Conservation (phyloP, 2,888 invertebrate species). For the Clivina fossor region DNA sequence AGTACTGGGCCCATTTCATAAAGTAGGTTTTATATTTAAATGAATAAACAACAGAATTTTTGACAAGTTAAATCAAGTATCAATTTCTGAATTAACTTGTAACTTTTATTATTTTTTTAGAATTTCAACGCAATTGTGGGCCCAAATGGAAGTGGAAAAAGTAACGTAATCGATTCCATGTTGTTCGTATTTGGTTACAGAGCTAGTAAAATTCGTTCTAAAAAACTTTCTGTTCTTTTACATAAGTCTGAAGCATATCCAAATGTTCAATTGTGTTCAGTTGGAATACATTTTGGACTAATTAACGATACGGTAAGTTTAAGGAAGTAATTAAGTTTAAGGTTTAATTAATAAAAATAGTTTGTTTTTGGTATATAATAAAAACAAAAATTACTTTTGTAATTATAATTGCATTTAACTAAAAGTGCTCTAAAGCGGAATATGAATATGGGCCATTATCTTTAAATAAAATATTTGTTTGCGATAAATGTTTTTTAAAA, state of each 20-base stretch:
- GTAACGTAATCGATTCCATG: constrained; percentile 99
- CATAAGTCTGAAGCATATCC: constrained; percentile 85
- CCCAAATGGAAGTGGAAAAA: constrained; percentile 98
- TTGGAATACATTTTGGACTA: constrained; percentile 84
- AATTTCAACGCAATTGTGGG: constrained; percentile 96
- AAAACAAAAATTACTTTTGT: no score
- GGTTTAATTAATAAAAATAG: no score
- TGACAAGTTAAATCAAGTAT: constrained; percentile 15
- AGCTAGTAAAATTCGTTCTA: constrained; percentile 92
- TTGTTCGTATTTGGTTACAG: constrained; percentile 98
- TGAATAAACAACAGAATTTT: neutral
- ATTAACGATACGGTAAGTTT: constrained; percentile 76
- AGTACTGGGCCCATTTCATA: constrained; percentile 91
- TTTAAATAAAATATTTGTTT: constrained; percentile 19
- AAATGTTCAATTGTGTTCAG: constrained; percentile 77
- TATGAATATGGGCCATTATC: no score
- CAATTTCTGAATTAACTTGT: neutral
- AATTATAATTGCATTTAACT: no score
- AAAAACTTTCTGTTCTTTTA: constrained; percentile 89
- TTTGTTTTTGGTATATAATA: no score
- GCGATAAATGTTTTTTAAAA: neutral
- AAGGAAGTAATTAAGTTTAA: no score
- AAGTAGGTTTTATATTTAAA: constrained; percentile 61
- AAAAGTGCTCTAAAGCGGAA: no score
- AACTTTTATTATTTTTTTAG: constrained; percentile 56